Base-by-base conservation (phyloP, 1,140 invertebrate species). In the Ceratoteleas bidentatus region DNA sequence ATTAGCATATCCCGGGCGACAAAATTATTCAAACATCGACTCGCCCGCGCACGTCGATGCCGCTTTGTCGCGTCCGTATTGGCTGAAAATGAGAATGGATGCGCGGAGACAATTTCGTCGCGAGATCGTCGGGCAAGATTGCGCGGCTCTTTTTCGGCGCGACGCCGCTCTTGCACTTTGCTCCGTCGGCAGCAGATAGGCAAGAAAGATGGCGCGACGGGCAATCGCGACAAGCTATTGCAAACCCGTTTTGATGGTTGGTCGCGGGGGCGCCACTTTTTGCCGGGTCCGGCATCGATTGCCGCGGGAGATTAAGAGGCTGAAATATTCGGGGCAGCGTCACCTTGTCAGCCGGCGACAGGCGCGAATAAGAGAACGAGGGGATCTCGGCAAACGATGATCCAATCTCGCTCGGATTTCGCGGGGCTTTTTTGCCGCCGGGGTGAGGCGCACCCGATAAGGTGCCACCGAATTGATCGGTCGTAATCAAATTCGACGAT, bases 51-150 rank as follows among this genome's bases (percentile, higher is more conserved):
- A 64, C 32, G 75, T 70, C 66, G 65, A 78, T 65, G 66, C 50
- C 53, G 60, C 75, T 66, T 79, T 66, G 76, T 61, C 68, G 57
- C 57, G 47, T 80, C 32, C 45, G 61, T 68, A 73, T 68, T 80
- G 76, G 68, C 69, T 80, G 62, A 68, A 80, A 80, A 80, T 73
- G 68, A 73, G 69, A 80, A 80, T 73, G 56, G 69, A 80, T 66
- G 60, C 68, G 61, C 62, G 50, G 77, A 73, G 64, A 80, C 69
- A 79, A 79, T 74, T 74, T 80, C 32, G 57, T 53, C 64, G 69
- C 45, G 32, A 74, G 69, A 74, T 73, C 52, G 69, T 69, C 64
- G 66, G 62, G 53, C 57, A 69, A 80, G 69, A 80, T 73, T 74
- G 64, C 45, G 45, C 77, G 50, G 10, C 69, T 49, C 62, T 72